A percentile compares a stretch with the other conserved stretches of the same genome.
phyloP scores from a whole-genome alignment of 2,888 invertebrate species.

The Aspidiotus destructor region DNA sequence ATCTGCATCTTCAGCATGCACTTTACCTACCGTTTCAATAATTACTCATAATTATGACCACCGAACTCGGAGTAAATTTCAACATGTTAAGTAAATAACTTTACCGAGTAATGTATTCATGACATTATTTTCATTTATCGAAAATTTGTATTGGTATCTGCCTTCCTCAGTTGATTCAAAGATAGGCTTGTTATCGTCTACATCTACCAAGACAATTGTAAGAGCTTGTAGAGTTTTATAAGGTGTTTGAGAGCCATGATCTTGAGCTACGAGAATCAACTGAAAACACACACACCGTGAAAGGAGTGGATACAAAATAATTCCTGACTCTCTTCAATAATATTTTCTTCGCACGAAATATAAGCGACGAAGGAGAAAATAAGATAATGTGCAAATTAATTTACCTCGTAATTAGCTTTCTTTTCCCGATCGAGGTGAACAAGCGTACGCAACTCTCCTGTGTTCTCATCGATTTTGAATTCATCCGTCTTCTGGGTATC shows the following conservation, averaged over 20 bases:
- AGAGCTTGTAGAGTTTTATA: constrained; percentile 68
- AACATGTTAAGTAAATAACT: constrained; percentile 32
- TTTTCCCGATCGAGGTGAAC: constrained; percentile 68
- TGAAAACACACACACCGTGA: constrained; percentile 40
- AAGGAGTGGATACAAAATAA: not conserved
- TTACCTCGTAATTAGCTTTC: constrained; percentile 55
- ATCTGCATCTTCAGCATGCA: constrained; percentile 64
- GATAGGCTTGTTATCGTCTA: constrained; percentile 70
- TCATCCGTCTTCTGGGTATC: constrained; percentile 71
- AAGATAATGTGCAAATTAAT: not conserved
- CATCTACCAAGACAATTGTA: constrained; percentile 64
- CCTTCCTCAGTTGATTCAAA: constrained; percentile 48
- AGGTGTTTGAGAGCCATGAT: constrained; percentile 69
- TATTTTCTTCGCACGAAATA: too few species aligned
- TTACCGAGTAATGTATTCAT: constrained; percentile 55
- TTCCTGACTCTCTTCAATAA: not conserved
- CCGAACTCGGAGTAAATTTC: not conserved
- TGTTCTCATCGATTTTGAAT: constrained; percentile 65
- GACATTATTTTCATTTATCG: constrained; percentile 60
- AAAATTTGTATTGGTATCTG: constrained; percentile 52
- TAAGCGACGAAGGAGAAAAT: too few species aligned
- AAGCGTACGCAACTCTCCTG: constrained; percentile 71
- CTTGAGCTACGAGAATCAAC: constrained; percentile 69
- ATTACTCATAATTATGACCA: not conserved
- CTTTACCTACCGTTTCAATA: constrained; percentile 48